Base-by-base conservation (phyloP, 2,888 invertebrate genomes). In the Drosophila atroscutellata region DNA sequence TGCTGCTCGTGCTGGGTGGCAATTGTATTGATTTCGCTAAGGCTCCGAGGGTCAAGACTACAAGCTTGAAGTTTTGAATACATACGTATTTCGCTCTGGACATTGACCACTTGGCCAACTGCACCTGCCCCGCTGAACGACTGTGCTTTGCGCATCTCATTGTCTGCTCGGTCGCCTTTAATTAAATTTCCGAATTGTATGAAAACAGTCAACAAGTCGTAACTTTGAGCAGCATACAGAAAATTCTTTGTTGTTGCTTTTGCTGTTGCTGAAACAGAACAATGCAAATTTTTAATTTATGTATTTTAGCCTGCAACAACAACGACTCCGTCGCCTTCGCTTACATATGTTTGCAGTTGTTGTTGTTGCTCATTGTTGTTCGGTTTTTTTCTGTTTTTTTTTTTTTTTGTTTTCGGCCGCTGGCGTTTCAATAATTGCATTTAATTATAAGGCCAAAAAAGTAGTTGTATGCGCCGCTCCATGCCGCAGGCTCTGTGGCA, bases 391-490 rank as follows among this genome's bases (percentile, higher is more conserved):
- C 30, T 71, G 20, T 60, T 39, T 39, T 30, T 28, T n/a, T n/a
- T n/a, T 13, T 20, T 20, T 28, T 57, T 20, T 26, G 3, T 37
- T 28, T 56, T 39, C 72, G 75, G 82, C 88, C 84, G 81, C 83
- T 81, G 87, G 90, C 90, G 73, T 89, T 90, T 90, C 89, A 88
- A 91, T 91, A 91, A 91, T 91, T 91, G 90, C 91, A 90, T 91
- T 91, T 91, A 91, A 91, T 91, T 91, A 91, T 86, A 87, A 89
- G 79, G 80, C 83, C 81, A 77, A 78, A 76, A 80, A 59, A 32
- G 60, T 70, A 28, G 36, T 37, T 55, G 28, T 65, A n/a, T 56
- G 50, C 50, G 64, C 74, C 62, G 63, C 58, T 55, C 45, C 39
- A 52, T 28, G 73, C 70, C 64, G 56, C 77, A 70, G 79, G 80